Base-by-base conservation (phyloP, 2,113 vertebrate genomes). In the Acrocephalus kingi region DNA sequence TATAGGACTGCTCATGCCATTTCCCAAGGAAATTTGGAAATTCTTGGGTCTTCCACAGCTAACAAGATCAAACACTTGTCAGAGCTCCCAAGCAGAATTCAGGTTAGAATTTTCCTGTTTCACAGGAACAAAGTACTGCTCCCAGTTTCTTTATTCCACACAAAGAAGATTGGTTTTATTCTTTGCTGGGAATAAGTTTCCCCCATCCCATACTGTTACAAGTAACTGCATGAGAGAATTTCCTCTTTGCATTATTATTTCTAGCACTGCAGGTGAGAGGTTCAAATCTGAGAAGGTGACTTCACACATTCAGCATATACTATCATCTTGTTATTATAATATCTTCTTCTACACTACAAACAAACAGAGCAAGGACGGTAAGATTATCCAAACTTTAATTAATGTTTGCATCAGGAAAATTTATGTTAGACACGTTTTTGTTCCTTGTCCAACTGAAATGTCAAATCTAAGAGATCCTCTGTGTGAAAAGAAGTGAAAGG, bases 1-100 rank as follows among this genome's bases (percentile, higher is more conserved):
- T 18, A 17, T 39, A 6, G 1, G 27, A 30, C 21, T 9, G 0
- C 15, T 59, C 0, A 0, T n/a, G 27, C 15, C 17, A 25, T 9
- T 63, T 88, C 72, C n/a, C 31, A 41, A 62, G 9, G 18, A 79
- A 23, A 16, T 0, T 17, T 16, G n/a, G 10, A 27, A 58, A 21
- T 11, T 41, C n/a, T 35, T 48, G 33, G 1, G 3, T 74, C 68
- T 88, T 67, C 43, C 56, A 30, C 8, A 68, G 9, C 7, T 20
- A 33, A 8, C 30, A 48, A 69, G 72, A 88, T 31, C 7, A 66
- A 92, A 25, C 3, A 5, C 3, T 23, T 69, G 8, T 74, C 63
- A 89, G 41, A 54, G 20, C 15, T 85, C 31, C 7, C 11, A 24
- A 15, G 54, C 9, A 66, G 35, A 10, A 5, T 11, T 73, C 30